Conservation (phyloP, 2,113 vertebrate species). For the Xyrauchen texanus region DNA sequence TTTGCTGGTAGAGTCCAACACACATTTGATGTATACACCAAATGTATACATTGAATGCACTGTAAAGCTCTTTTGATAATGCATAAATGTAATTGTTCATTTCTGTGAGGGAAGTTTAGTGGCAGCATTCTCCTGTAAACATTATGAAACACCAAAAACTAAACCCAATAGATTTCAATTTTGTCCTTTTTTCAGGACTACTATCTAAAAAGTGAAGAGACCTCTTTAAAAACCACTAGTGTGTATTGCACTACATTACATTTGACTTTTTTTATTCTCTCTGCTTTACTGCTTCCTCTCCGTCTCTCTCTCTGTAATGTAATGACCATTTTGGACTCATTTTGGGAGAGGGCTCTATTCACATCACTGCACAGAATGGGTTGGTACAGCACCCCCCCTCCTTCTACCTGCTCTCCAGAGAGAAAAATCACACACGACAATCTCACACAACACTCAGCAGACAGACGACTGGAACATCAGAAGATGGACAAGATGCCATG, state of each 20-base stretch:
- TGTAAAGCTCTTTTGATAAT: no score
- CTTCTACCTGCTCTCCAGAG: conserved; percentile 43
- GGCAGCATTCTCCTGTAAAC: no score
- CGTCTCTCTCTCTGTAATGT: conserved; percentile 1
- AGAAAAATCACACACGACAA: conserved; percentile 38
- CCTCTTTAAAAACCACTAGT: not conserved
- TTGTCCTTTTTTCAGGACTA: no score
- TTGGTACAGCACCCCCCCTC: conserved; percentile 33
- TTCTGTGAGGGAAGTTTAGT: no score
- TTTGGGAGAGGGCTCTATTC: conserved; percentile 43
- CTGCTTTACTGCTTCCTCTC: conserved; percentile 8
- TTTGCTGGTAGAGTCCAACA: no score
- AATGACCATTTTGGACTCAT: conserved; percentile 38
- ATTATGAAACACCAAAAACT: no score
- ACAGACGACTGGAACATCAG: conserved; percentile 42
- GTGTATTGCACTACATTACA: not conserved
- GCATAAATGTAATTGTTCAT: no score
- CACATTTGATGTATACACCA: no score
- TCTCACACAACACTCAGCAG: conserved; percentile 38
- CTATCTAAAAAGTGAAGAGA: no score
- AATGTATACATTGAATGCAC: no score
- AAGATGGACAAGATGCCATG: conserved; percentile 53
- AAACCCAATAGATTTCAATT: no score
- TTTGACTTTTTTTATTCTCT: not conserved
- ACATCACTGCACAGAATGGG: conserved; percentile 46